Percentiles rank a stretch among this genome's conserved stretches.
Evolutionary conservation across 2,113 vertebrate species (phyloP).

Genomic region (Tretioscincus oriximinensis): DNA sequence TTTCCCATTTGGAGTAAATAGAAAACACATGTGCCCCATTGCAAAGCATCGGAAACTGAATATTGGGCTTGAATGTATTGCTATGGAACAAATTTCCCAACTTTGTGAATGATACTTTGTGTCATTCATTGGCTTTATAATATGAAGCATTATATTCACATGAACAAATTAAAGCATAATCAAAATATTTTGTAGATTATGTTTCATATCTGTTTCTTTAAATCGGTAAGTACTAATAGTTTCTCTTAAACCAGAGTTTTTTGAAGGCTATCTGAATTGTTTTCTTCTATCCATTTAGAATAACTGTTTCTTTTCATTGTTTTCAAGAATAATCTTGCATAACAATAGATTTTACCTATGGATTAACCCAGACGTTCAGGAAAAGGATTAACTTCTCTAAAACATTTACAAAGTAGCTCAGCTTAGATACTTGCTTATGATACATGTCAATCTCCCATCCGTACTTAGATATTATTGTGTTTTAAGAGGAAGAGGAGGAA

Average conservation of each 20-base stretch:
- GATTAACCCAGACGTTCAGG: conserved; percentile 38
- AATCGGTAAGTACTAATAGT: rapidly evolving
- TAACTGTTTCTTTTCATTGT: conserved; percentile 43
- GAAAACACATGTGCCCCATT: too few relatives aligned
- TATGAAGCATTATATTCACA: conserved; percentile 23
- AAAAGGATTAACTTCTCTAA: not conserved
- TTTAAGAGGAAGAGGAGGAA: too few relatives aligned
- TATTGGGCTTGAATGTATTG: too few relatives aligned
- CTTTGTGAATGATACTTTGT: too few relatives aligned
- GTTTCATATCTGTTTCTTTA: conserved; percentile 21
- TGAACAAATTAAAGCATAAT: not conserved
- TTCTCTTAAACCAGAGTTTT: conserved; percentile 27
- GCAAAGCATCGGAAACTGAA: too few relatives aligned
- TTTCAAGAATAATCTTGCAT: conserved; percentile 56
- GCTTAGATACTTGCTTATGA: not conserved
- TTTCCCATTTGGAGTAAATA: too few relatives aligned
- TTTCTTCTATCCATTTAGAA: conserved; percentile 47
- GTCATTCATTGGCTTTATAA: too few relatives aligned
- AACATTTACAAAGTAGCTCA: not conserved
- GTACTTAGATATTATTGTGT: too few relatives aligned
- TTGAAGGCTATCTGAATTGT: conserved; percentile 46
- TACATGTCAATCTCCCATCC: not conserved
- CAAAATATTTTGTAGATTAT: not conserved
- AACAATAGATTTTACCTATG: conserved; percentile 30
- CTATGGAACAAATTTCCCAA: too few relatives aligned